Percentiles rank a stretch among this genome's conserved stretches.
phyloP scores from a whole-genome alignment of 1,140 invertebrate species.

The Aleiodes sp. region DNA sequence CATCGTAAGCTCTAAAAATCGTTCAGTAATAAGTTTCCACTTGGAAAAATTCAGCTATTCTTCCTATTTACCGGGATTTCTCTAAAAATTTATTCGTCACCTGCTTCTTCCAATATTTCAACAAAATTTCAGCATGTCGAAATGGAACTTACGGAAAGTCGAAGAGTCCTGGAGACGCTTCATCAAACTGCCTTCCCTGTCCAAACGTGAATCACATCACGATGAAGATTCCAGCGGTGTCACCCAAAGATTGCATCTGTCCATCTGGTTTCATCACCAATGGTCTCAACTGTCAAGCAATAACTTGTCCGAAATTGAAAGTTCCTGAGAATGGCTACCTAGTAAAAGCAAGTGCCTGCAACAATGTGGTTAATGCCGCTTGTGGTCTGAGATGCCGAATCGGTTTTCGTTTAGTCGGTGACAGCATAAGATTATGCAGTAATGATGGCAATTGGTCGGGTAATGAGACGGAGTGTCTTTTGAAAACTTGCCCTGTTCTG shows the following conservation, averaged over 20 bases:
- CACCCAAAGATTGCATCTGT: constrained; percentile 69
- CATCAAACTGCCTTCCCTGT: constrained; percentile 69
- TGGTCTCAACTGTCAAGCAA: constrained; percentile 68
- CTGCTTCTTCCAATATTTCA: too few relatives aligned
- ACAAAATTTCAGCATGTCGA: constrained; percentile 67
- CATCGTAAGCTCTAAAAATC: constrained; percentile 64
- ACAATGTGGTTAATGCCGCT: constrained; percentile 74
- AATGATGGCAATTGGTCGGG: constrained; percentile 76
- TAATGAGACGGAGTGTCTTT: constrained; percentile 68
- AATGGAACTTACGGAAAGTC: constrained; percentile 64
- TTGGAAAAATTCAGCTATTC: too few relatives aligned
- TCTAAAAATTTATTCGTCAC: constrained; percentile 43
- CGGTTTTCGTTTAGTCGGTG: constrained; percentile 73
- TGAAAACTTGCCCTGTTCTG: constrained; percentile 69
- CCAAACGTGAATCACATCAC: constrained; percentile 74
- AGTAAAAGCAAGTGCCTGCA: constrained; percentile 71
- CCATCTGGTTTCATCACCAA: constrained; percentile 66
- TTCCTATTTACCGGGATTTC: too few relatives aligned
- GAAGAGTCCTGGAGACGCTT: constrained; percentile 65
- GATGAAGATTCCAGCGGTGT: constrained; percentile 63
- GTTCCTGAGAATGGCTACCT: constrained; percentile 75
- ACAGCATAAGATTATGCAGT: constrained; percentile 73
- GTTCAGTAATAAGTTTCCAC: too few relatives aligned
- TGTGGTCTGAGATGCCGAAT: constrained; percentile 76
- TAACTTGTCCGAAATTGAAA: constrained; percentile 70